Evolutionary conservation across 2,113 vertebrate genomes (phyloP).

Genomic region (Nansenia antarctica): DNA sequence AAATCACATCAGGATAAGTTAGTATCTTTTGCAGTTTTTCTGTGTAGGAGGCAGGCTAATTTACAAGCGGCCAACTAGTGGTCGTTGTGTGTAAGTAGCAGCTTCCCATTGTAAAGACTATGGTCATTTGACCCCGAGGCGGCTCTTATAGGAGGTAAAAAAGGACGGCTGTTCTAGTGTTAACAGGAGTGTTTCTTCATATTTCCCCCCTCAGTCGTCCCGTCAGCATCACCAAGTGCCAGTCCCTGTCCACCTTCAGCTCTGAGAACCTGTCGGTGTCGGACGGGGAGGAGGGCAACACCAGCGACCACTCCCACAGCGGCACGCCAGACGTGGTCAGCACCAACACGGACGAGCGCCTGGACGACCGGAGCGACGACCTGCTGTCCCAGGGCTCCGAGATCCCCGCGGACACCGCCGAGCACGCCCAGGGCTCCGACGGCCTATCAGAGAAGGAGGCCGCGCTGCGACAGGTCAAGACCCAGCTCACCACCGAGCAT

Average conservation of each 20-base stretch:
- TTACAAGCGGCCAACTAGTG: too few relatives aligned
- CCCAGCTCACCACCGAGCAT: slow-evolving; percentile 75
- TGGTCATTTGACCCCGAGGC: not conserved
- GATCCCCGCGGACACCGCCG: slow-evolving; percentile 80
- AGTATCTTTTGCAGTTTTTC: too few relatives aligned
- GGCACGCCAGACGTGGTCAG: slow-evolving; percentile 90
- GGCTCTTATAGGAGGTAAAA: not conserved
- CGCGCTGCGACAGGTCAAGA: slow-evolving; percentile 75
- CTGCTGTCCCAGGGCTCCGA: slow-evolving; percentile 88
- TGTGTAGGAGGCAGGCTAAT: too few relatives aligned
- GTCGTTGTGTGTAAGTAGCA: too few relatives aligned
- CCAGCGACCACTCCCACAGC: slow-evolving; percentile 89
- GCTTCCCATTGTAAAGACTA: too few relatives aligned
- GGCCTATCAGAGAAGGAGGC: slow-evolving; percentile 82
- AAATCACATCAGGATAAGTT: too few relatives aligned
- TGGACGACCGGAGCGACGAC: slow-evolving; percentile 88
- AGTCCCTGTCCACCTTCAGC: slow-evolving; percentile 90
- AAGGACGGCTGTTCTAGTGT: too few relatives aligned
- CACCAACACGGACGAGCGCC: slow-evolving; percentile 88
- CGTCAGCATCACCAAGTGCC: slow-evolving; percentile 84
- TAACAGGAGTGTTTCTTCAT: not conserved
- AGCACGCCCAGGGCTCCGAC: slow-evolving; percentile 64
- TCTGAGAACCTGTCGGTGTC: slow-evolving; percentile 88
- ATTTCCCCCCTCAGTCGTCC: slow-evolving; percentile 70
- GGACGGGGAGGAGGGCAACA: slow-evolving; percentile 90